These are phyloP conservation scores for Phaethon lepturus DNA, from an alignment of 2,113 vertebrate species.

Conservation along the genomic window DNA sequence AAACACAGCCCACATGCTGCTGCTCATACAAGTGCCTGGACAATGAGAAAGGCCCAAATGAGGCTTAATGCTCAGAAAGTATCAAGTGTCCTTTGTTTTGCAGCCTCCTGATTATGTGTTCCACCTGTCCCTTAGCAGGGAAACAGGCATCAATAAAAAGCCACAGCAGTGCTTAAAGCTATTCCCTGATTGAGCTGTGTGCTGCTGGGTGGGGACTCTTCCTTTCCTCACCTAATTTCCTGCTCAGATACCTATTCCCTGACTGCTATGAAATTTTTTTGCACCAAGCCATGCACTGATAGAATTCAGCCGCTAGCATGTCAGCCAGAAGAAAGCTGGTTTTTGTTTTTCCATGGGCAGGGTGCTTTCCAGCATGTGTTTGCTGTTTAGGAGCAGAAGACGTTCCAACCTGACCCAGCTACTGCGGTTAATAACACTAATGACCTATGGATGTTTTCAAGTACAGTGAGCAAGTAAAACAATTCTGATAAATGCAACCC, in stretches of 20 bases:
- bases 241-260: neutral
- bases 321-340: neutral
- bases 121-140: neutral
- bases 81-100: neutral
- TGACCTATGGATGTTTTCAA: neutral
- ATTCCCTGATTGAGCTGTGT: neutral
- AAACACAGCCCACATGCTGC: neutral
- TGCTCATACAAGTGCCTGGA: neutral
- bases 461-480: neutral
- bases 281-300: neutral
- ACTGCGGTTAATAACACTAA: neutral
- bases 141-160: neutral
- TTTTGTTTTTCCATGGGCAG: neutral
- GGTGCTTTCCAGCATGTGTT: neutral
- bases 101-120: neutral
- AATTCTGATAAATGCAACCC: neutral
- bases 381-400: neutral
- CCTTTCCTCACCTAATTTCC: neutral
- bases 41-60: accelerated
- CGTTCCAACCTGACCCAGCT: neutral
- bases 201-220: neutral
- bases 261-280: neutral
- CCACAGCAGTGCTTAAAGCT: neutral
- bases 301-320: neutral
- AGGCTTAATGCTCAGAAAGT: neutral